Conservation (phyloP, 2,888 invertebrate genomes). For the Macrosoma leucophasiata region DNA sequence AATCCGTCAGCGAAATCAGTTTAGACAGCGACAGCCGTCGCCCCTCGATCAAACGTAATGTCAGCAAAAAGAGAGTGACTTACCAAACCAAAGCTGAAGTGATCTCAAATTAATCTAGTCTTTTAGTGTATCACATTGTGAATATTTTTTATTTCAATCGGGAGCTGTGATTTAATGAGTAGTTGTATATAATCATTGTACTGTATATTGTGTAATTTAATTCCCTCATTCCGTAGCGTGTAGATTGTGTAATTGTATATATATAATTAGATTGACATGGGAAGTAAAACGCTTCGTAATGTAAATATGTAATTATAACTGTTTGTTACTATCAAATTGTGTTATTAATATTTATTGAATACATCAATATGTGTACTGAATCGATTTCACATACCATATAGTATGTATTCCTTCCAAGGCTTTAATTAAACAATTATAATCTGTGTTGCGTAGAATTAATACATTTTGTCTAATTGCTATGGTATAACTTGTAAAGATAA, state of each 20-base stretch:
- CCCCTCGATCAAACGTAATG: conserved; percentile 44
- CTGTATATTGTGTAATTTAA: conserved; percentile 29
- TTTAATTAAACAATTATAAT: no score
- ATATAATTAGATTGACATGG: conserved; percentile 24
- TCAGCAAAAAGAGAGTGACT: conserved; percentile 53
- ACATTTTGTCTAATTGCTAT: no score
- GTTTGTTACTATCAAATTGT: neutral
- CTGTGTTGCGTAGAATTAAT: no score
- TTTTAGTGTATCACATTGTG: conserved; percentile 17
- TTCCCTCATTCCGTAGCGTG: conserved; percentile 6
- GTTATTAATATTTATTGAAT: neutral
- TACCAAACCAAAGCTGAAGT: conserved; percentile 56
- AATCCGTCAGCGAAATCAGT: conserved; percentile 61
- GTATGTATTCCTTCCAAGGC: no score
- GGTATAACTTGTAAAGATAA: no score
- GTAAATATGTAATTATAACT: conserved; percentile 28
- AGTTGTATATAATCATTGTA: conserved; percentile 46
- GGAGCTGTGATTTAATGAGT: conserved; percentile 70
- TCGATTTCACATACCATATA: no score
- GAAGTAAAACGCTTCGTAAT: conserved; percentile 49
- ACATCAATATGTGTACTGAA: neutral
- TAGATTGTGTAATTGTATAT: conserved; percentile 7
- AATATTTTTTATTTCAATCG: conserved; percentile 44
- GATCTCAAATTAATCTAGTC: conserved; percentile 40
- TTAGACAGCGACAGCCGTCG: conserved; percentile 61